Base-by-base conservation (phyloP, 2,797 vertebrate species). In the Peromyscus eremicus region DNA sequence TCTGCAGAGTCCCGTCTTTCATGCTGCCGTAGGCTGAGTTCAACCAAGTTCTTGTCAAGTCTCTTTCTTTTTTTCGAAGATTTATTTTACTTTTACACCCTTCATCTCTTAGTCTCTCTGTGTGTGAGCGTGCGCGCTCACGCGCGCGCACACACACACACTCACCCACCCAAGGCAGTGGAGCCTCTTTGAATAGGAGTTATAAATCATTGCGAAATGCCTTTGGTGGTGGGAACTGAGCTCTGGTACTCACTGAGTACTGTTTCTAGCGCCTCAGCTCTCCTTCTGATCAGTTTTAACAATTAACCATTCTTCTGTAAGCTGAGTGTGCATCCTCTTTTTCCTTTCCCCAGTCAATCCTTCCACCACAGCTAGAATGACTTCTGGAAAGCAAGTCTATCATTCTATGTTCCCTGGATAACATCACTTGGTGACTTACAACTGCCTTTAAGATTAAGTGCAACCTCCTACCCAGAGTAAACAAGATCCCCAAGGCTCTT, bases 311-410 rank as follows among this genome's bases (percentile, higher is more conserved):
- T 83, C 52, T 80, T 92, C 82, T 32, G 11, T 37, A 25, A 46
- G 40, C 17, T 37, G 52, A 43, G 25, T 52, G 75, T n/a, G 46
- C 23, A 9, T 87, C 85, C 9, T 88, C 62, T 60, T 62, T 46
- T 89, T 92, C 32, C 82, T 13, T 25, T 77, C 62, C 43, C 76
- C 87, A 96, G 75, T 94, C 95, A 96, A 79, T 96, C 90, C 80
- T 96, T 37, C 16, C 71, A 37, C 55, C 68, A 84, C 92, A 93
- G 92, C 76, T 83, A 93, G 84, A 86, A 81, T 89, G 94, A 96
- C 97, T 94, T 97, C 94, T 95, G 95, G 84, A 75, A 97, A 95
- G 70, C 93, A 92, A 96, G 96, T 97, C 95, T 95, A 80, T 96
- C 93, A 85, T 79, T 77, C 40, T 82, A 52, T 82, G 92, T 94